Percentiles rank a stretch among this genome's conserved stretches.
These are phyloP conservation scores for Pinctada fucata DNA, from an alignment of 2,888 invertebrate genomes.

Conservation along the genomic window DNA sequence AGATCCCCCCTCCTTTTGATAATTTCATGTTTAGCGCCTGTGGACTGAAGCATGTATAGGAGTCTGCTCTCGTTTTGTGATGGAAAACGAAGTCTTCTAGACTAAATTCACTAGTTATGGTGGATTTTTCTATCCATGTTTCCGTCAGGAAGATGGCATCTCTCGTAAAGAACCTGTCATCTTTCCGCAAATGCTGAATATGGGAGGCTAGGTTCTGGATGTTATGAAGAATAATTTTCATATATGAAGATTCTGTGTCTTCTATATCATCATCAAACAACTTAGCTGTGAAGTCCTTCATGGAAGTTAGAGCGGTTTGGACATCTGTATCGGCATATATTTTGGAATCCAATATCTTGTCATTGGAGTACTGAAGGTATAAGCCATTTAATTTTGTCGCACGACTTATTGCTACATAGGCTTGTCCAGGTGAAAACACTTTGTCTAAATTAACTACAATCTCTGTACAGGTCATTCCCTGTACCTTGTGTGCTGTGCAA, in stretches of 20 bases:
- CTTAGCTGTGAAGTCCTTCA: neutral
- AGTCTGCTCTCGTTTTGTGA: neutral
- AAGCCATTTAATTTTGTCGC: neutral
- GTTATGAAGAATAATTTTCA: slow-evolving; percentile 10
- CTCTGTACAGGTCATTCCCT: slow-evolving; percentile 9
- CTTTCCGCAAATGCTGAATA: neutral
- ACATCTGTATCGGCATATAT: slow-evolving; percentile 7
- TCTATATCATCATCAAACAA: no score
- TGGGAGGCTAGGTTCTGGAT: neutral
- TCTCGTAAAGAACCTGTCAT: neutral
- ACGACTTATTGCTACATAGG: slow-evolving; percentile 15
- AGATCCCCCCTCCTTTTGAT: slow-evolving; percentile 11
- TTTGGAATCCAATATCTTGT: neutral
- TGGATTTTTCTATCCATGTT: neutral
- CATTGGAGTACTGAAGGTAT: neutral
- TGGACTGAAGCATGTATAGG: neutral
- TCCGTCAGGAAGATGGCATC: slow-evolving; percentile 9
- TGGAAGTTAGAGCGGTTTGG: neutral
- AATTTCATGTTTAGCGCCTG: neutral
- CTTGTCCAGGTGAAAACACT: neutral
- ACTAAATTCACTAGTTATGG: neutral
- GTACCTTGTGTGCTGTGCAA: slow-evolving; percentile 24
- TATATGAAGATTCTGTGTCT: no score
- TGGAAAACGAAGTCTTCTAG: neutral
- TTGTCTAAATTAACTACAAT: slow-evolving; percentile 10